Evolutionary conservation across 2,797 vertebrate species (phyloP), one percentile per base, ranked within the genome.

Genomic region (Melanotaenia nigrans): DNA sequence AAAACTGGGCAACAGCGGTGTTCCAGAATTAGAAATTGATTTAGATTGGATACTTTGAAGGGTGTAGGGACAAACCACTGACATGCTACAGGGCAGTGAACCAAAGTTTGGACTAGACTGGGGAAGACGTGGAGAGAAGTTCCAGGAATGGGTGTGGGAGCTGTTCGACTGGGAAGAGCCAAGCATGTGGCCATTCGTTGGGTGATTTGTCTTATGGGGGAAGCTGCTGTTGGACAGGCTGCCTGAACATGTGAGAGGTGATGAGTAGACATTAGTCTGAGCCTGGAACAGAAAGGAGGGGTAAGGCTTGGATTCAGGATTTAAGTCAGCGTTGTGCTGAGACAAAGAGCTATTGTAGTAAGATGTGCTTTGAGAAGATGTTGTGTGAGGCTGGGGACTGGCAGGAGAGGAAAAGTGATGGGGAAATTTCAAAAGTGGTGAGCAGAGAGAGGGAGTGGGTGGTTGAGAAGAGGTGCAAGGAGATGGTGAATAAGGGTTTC

Each of bases 401-500:
- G 65, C 45, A 65, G 67, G 25, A 25, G 79, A 71, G 47, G 64
- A 77, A 68, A 70, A 64, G 65, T 63, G 68, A 68, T 63, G 68
- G 57, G 83, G 79, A 40, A 70, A 61, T 35, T 77, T 72, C 30
- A 76, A 64, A 68, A 77, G 57, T 45, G 87, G 87, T 61, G 82
- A 73, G 42, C 55, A 74, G 45, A 74, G 76, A 59, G 71, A 57
- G 60, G 81, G 51, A 76, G 74, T 28, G 38, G 75, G 76, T 0
- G 65, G 73, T 68, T 61, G 79, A 71, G 84, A 79, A 25, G 79
- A 82, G 66, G 75, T 22, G 72, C 66, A 80, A 59, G 82, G 65
- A 69, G 80, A 75, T 60, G 81, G 64, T 70, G 84, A 75, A 68
- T 77, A 77, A 75, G 86, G 67, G 54, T 88, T 90, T 85, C 87